phyloP scores from a whole-genome alignment of 2,113 vertebrate genomes.

The Pteropus alecto region DNA sequence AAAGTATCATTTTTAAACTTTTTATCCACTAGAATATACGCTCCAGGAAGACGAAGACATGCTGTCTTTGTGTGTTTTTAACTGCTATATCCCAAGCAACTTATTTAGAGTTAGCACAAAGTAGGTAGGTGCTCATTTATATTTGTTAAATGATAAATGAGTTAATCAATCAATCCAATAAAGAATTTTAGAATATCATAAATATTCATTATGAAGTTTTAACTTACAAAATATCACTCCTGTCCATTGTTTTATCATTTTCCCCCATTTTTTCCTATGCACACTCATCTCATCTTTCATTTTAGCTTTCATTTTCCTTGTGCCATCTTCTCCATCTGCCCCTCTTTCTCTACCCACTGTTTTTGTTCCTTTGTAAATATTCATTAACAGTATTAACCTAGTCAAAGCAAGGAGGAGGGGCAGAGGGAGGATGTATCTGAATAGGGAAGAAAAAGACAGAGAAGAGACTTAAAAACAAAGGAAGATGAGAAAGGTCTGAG shows the following conservation, averaged over 20 bases:
- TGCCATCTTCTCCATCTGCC: not conserved
- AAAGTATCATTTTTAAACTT: not conserved
- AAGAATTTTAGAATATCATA: not conserved
- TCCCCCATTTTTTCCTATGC: not conserved
- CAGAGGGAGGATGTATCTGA: not conserved
- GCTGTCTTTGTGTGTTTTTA: not conserved
- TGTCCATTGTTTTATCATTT: not conserved
- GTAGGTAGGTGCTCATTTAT: not conserved
- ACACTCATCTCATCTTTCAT: not conserved
- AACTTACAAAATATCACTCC: not conserved
- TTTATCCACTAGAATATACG: not conserved
- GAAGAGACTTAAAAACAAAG: not conserved
- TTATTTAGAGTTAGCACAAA: not conserved
- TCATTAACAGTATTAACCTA: not conserved
- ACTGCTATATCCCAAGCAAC: not conserved
- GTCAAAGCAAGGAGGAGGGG: not conserved
- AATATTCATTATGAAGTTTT: not conserved
- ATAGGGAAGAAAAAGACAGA: not conserved
- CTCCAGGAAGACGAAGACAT: not conserved
- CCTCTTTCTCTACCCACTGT: not conserved
- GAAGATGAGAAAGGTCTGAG: not conserved
- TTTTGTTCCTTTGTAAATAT: slow-evolving; percentile 10
- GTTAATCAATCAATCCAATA: not conserved
- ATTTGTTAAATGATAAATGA: not conserved
- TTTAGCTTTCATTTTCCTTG: not conserved